Evolutionary conservation across 2,113 vertebrate species (phyloP).

Genomic region (Hiodon alosoides): DNA sequence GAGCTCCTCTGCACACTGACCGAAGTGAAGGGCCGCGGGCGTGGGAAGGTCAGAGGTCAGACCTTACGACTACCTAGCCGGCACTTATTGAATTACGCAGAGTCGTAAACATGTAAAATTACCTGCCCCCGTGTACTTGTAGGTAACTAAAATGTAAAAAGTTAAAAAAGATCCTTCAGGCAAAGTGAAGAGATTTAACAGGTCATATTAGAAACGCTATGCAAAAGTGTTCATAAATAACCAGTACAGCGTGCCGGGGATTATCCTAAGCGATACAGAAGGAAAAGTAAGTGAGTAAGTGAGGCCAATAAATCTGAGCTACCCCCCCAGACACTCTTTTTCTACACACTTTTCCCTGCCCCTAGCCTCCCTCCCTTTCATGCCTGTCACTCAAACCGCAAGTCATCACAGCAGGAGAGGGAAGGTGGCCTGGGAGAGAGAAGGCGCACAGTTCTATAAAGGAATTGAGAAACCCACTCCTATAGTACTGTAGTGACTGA

Average conservation of each 20-base stretch:
- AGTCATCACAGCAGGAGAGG: too few species aligned
- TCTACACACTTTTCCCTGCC: not conserved
- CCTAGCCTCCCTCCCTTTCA: not conserved
- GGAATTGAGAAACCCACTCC: too few species aligned
- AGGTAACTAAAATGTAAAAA: too few species aligned
- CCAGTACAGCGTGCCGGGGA: not conserved
- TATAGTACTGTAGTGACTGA: too few species aligned
- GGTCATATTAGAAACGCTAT: too few species aligned
- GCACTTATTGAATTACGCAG: not conserved
- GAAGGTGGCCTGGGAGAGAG: not conserved
- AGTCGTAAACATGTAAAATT: not conserved
- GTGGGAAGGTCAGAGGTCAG: too few species aligned
- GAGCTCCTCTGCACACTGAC: slow-evolving; percentile 13
- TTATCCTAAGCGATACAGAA: slow-evolving; percentile 7
- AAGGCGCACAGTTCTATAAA: too few species aligned
- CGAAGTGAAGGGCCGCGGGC: not conserved
- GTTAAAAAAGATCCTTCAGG: not conserved
- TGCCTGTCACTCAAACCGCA: not conserved
- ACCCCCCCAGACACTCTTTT: not conserved
- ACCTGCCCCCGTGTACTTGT: not conserved
- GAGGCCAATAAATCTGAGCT: slow-evolving; percentile 14
- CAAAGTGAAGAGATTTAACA: not conserved
- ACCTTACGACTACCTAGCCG: not conserved
- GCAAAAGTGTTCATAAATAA: slow-evolving; percentile 4
- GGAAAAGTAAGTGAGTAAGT: slow-evolving; percentile 10